phyloP scores from a whole-genome alignment of 2,113 vertebrate genomes.

The Xiphias gladius region DNA sequence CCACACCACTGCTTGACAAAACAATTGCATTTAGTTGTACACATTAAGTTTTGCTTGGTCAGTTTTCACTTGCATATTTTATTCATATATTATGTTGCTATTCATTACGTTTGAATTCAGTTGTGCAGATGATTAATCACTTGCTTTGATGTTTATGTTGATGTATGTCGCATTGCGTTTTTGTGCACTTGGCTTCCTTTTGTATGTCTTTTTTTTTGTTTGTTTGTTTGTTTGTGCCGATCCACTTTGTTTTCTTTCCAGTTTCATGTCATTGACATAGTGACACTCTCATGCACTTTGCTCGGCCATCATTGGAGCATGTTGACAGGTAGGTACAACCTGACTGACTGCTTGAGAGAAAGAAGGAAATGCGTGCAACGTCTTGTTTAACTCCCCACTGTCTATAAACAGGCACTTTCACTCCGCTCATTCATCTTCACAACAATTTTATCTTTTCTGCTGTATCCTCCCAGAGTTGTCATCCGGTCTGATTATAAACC shows the following conservation, averaged over 20 bases:
- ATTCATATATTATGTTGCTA: slow-evolving; percentile 70
- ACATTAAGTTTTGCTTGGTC: slow-evolving; percentile 71
- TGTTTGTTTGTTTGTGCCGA: slow-evolving; percentile 79
- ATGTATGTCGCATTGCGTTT: slow-evolving; percentile 69
- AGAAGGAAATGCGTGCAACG: slow-evolving; percentile 15
- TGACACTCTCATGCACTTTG: slow-evolving; percentile 85
- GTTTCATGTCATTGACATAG: slow-evolving; percentile 87
- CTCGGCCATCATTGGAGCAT: slow-evolving; percentile 82
- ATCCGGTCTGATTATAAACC: slow-evolving; percentile 3
- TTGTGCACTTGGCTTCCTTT: slow-evolving; percentile 70
- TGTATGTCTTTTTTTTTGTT: slow-evolving; percentile 40
- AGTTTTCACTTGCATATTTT: slow-evolving; percentile 70
- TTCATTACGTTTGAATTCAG: slow-evolving; percentile 75
- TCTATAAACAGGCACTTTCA: slow-evolving; percentile 33
- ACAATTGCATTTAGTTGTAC: slow-evolving; percentile 51
- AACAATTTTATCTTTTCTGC: slow-evolving; percentile 29
- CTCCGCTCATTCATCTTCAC: slow-evolving; percentile 40
- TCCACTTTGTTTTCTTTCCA: slow-evolving; percentile 84
- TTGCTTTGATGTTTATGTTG: slow-evolving; percentile 80
- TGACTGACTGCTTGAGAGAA: slow-evolving; percentile 54
- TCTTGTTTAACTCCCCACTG: slow-evolving; percentile 30
- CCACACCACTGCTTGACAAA: slow-evolving; percentile 30
- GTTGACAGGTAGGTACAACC: slow-evolving; percentile 82
- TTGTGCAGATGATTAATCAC: slow-evolving; percentile 75
- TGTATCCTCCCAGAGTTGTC: slow-evolving; percentile 10